These are phyloP conservation scores for Ennomos fuscantarius DNA, from an alignment of 2,888 invertebrate species.

Conservation along the genomic window DNA sequence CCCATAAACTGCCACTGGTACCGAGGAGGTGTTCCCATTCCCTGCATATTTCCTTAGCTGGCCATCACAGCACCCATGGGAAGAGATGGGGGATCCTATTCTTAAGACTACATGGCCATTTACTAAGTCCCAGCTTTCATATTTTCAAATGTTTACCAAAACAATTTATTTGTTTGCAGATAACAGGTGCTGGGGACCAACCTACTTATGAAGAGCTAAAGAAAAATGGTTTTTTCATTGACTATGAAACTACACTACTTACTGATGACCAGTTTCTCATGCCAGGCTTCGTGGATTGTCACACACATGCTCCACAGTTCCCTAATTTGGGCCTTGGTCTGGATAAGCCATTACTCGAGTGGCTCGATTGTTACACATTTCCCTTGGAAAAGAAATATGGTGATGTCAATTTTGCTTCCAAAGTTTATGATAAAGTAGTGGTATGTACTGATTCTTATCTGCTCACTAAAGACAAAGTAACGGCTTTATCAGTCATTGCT, in stretches of 20 bases:
- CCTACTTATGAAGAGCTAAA: slow-evolving; percentile 51
- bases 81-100: no score
- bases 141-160: neutral
- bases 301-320: slow-evolving; percentile 95
- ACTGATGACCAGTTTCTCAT: slow-evolving; percentile 88
- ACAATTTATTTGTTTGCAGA: slow-evolving; percentile 49
- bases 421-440: slow-evolving; percentile 91
- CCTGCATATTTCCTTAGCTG: no score
- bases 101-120: no score
- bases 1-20: no score
- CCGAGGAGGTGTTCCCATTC: no score
- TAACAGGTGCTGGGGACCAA: slow-evolving; percentile 54
- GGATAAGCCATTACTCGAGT: slow-evolving; percentile 91
- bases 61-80: no score
- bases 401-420: slow-evolving; percentile 88
- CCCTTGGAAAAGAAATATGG: slow-evolving; percentile 91
- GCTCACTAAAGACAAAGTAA: neutral
- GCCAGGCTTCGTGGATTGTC: slow-evolving; percentile 95
- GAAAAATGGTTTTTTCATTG: slow-evolving; percentile 45
- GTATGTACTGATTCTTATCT: slow-evolving; percentile 80
- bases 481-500: slow-evolving; percentile 1
- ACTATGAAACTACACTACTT: slow-evolving; percentile 52
- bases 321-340: slow-evolving; percentile 94
- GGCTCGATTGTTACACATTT: slow-evolving; percentile 94
- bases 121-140: slow-evolving; percentile 3